A percentile compares a stretch with the other conserved stretches of the same genome.
These are phyloP conservation scores for Hydriomena furcata DNA, from an alignment of 2,888 invertebrate species.

Conservation along the genomic window DNA sequence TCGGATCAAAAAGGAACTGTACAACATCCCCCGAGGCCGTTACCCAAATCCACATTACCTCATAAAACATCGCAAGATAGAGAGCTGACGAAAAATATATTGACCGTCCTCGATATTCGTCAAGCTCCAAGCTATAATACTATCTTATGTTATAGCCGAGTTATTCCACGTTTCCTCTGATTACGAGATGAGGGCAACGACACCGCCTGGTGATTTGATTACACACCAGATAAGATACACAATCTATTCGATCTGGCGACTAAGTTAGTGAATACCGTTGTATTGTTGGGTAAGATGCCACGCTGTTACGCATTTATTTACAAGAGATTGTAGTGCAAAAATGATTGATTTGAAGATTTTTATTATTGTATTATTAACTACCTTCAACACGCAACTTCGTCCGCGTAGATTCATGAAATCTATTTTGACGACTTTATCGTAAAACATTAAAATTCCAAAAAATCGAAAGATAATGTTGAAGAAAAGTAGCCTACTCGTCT, in stretches of 20 bases:
- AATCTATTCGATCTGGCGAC: slow-evolving; percentile 9
- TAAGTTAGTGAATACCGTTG: neutral
- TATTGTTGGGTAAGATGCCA: slow-evolving; percentile 1
- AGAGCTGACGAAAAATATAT: slow-evolving; percentile 18
- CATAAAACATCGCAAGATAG: slow-evolving; percentile 17
- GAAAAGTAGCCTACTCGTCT: too few species aligned
- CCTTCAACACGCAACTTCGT: too few species aligned
- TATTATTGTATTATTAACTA: too few species aligned
- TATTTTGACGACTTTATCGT: too few species aligned
- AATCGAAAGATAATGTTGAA: too few species aligned
- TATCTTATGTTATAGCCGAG: slow-evolving; percentile 13
- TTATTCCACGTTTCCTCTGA: slow-evolving; percentile 19
- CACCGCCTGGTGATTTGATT: slow-evolving; percentile 46
- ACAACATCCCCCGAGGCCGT: slow-evolving; percentile 5
- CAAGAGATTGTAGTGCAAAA: slow-evolving; percentile 4
- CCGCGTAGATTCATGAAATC: too few species aligned
- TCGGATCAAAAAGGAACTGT: neutral
- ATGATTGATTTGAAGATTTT: too few species aligned
- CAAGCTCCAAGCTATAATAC: slow-evolving; percentile 23
- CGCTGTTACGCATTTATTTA: slow-evolving; percentile 19
- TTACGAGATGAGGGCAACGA: slow-evolving; percentile 53
- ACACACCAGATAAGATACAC: slow-evolving; percentile 46
- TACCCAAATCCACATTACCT: slow-evolving; percentile 15
- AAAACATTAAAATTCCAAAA: too few species aligned
- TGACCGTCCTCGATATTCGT: slow-evolving; percentile 24